phyloP scores from a whole-genome alignment of 2,888 invertebrate genomes.

The Hesperia comma region DNA sequence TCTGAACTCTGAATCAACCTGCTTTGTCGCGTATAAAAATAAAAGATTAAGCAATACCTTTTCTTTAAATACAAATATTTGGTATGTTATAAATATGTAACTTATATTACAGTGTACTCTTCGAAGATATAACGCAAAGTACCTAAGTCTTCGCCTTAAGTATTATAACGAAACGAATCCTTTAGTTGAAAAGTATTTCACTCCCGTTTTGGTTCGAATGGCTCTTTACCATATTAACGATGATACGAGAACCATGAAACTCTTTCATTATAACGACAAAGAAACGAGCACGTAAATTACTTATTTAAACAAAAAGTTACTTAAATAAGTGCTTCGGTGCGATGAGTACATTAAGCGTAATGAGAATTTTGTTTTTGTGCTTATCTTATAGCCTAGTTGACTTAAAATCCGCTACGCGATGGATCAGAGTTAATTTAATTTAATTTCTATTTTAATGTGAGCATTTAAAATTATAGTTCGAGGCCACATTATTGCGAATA shows the following conservation, averaged over 20 bases:
- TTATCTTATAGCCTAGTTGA: neutral
- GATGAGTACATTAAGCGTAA: conserved; percentile 20
- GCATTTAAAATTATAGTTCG: no score
- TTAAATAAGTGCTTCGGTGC: neutral
- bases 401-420: neutral
- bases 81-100: no score
- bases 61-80: no score
- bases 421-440: neutral
- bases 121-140: neutral
- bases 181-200: conserved; percentile 31
- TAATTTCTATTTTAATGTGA: neutral
- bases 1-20: no score
- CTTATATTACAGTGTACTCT: neutral
- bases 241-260: conserved; percentile 7
- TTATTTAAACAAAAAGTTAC: conserved; percentile 23
- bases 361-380: conserved; percentile 2
- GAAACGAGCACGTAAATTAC: conserved; percentile 14
- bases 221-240: conserved; percentile 25
- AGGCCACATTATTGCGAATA: no score
- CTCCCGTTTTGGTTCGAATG: conserved; percentile 9
- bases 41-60: no score
- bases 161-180: conserved; percentile 27
- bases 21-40: no score
- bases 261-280: conserved; percentile 22
- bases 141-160: conserved; percentile 26